Conservation (phyloP, 2,113 vertebrate genomes). For the Oxyura jamaicensis region DNA sequence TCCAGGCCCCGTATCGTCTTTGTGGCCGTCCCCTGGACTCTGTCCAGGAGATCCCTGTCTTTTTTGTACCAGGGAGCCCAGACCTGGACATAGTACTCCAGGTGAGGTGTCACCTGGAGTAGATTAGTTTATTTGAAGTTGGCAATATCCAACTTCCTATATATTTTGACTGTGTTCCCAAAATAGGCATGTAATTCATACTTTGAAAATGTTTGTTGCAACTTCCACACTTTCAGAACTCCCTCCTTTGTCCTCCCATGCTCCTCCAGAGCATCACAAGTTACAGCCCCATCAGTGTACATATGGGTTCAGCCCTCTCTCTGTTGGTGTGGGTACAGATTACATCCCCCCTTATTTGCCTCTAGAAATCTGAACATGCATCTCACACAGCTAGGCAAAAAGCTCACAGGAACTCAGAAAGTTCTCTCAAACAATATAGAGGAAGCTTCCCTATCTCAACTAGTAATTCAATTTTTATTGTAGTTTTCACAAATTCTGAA, state of each 20-base stretch:
- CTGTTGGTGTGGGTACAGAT: neutral
- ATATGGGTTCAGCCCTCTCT: neutral
- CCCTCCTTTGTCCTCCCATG: neutral
- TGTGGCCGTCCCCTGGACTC: too few relatives aligned
- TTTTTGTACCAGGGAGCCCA: too few relatives aligned
- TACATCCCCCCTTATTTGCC: neutral
- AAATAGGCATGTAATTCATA: neutral
- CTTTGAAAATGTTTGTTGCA: neutral
- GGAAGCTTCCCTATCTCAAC: neutral
- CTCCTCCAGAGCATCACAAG: neutral
- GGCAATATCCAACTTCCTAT: neutral
- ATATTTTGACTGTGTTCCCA: neutral
- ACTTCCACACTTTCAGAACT: neutral
- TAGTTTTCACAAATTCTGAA: neutral
- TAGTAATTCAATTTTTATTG: neutral
- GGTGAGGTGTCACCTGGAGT: neutral
- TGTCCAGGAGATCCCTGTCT: too few relatives aligned
- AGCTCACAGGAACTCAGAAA: neutral
- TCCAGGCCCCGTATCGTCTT: too few relatives aligned
- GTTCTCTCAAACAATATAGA: neutral
- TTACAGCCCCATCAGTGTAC: accelerated
- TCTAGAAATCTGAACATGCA: neutral
- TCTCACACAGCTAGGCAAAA: neutral
- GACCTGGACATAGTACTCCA: too few relatives aligned
- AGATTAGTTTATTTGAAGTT: neutral